Evolutionary conservation across 2,113 vertebrate genomes (phyloP), one percentile per base, ranked within the genome.

Genomic region (Octodon degus): DNA sequence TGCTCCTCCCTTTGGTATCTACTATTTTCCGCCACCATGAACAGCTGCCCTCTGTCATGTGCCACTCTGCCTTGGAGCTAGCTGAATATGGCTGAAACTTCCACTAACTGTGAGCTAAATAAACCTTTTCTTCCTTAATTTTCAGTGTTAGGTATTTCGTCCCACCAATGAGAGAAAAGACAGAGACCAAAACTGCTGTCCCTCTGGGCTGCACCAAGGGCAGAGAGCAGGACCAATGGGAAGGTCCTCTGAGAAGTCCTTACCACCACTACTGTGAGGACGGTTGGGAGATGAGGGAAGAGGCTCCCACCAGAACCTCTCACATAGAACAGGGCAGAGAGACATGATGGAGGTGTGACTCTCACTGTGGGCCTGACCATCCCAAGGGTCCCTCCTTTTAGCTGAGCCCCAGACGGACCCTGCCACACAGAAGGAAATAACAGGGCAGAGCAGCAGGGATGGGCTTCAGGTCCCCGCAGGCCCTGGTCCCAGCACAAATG

Each of bases 401-500:
- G 32, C 53, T 62, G 22, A 85, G 62, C 53, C 32, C 63, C n/a
- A 74, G 47, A 34, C 22, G 19, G 5, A 22, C 30, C 40, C 47
- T 12, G 14, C 55, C 25, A 32, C 65, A 89, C n/a, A n/a, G 68
- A 24, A 12, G 63, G 62, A 83, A 92, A 86, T 27, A 43, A 80
- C 2, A 70, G 22, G 65, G 58, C 43, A 13, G 68, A 60, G 43
- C 7, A 0, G 40, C 34, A 74, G 27, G 25, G 34, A 76, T 6
- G 8, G 87, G 40, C 34, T 68, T 60, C 30, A 53, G 24, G 24
- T 1, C 32, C 55, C 24, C 25, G 17, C 43, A 79, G 68, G 22
- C 2, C 30, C 62, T 0, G 2, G 37, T 22, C 27, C 40, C 27
- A 83, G 50, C n/a, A 72, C 0, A 6, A 76, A 74, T 0, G 1